These are phyloP conservation scores for Marcusenius ussheri DNA, from an alignment of 2,113 vertebrate species.

Conservation along the genomic window DNA sequence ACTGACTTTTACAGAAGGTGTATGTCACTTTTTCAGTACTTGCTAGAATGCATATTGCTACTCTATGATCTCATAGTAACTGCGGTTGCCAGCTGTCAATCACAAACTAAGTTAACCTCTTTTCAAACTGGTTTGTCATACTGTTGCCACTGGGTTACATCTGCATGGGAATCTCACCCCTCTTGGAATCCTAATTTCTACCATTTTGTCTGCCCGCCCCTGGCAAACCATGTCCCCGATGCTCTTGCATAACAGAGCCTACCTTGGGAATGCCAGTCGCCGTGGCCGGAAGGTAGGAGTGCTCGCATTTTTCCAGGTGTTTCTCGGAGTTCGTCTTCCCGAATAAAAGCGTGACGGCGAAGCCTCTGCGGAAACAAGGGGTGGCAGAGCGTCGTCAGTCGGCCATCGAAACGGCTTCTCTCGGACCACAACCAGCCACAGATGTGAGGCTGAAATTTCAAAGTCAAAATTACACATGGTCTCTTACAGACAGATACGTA, in stretches of 20 bases:
- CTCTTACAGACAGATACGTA: neutral
- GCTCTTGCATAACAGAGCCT: conserved; percentile 27
- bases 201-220: neutral
- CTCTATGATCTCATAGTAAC: neutral
- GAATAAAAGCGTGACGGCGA: conserved; percentile 88
- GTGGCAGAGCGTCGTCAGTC: neutral
- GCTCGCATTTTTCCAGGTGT: conserved; percentile 89
- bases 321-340: conserved; percentile 96
- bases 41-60: neutral
- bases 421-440: neutral
- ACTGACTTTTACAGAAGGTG: no score
- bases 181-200: neutral
- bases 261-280: conserved; percentile 85
- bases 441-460: neutral
- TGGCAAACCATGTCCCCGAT: neutral
- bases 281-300: conserved; percentile 81
- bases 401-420: neutral
- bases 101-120: neutral
- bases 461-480: neutral
- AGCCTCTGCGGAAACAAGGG: conserved; percentile 64
- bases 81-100: neutral
- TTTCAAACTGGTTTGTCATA: neutral
- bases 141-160: neutral
- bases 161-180: neutral
- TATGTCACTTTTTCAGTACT: neutral